Base-by-base conservation (phyloP, 2,113 vertebrate species). In the Papio anubis region DNA sequence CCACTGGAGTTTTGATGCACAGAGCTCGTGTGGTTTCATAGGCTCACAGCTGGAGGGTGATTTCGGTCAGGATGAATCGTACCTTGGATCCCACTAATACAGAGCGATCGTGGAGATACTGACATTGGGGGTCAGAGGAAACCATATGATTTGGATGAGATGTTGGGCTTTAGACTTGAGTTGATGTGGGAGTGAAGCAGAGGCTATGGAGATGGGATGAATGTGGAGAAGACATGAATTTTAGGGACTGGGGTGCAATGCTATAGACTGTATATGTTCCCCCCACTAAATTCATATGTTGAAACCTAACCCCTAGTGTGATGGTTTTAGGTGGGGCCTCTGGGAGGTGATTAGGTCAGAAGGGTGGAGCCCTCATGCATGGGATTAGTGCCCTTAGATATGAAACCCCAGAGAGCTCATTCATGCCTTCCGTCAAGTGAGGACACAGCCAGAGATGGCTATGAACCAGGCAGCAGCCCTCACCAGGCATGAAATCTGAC, bases 41-140 rank as follows among this genome's bases (percentile, higher is more conserved):
- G 68, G 35, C 35, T 72, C 8, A 72, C 17, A 9, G 40, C 40
- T 5, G 72, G 40, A 27, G 43, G 43, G 27, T 17, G 7, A 78
- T 8, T 45, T 30, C 12, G 2, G 14, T 30, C 75, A 45, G 43
- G 27, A 48, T 45, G 68, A 70, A n/a, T 70, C 1, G 0, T 70
- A n/a, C 35, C 68, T 70, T 70, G 68, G 32, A 20, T 72, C n/a
- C 38, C 35, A 68, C 16, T 64, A 30, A 64, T 6, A 64, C 5
- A 13, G 61, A 32, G 61, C 14, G 27, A 64, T 64, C 0, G 0
- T 6, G 14, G 27, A 64, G 61, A 64, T 32, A 30, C 0, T 32
- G 61, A 32, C 61, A 64, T 14, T 64, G 61, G 61, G 27, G 61
- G 11, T 59, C 61, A 64, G 61, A 64, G 27, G 27, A 64, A 64